A percentile compares a stretch with the other conserved stretches of the same genome.
Conservation (phyloP, 2,888 invertebrate genomes). For the Sericinus montela region DNA sequence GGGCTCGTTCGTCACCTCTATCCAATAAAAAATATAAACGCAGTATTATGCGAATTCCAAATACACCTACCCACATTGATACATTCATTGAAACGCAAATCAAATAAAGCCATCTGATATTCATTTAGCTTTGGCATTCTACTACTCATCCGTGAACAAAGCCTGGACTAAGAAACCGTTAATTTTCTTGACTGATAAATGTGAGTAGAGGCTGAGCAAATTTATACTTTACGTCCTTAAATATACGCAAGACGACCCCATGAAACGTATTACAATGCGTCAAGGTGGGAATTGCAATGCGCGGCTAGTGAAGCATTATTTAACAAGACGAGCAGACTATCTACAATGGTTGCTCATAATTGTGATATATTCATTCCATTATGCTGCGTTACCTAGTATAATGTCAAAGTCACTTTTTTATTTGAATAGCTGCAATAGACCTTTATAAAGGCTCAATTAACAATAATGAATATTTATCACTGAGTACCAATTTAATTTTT, state of each 20-base stretch:
- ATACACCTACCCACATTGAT: not conserved
- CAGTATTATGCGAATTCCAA: too few species aligned
- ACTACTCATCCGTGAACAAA: slow-evolving; percentile 10
- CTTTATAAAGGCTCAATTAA: slow-evolving; percentile 12
- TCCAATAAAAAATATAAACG: not conserved
- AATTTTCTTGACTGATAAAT: slow-evolving; percentile 5
- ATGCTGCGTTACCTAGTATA: slow-evolving; percentile 6
- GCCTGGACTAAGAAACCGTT: slow-evolving; percentile 8
- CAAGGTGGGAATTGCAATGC: slow-evolving; percentile 8
- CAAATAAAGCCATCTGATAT: slow-evolving; percentile 7
- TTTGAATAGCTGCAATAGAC: slow-evolving; percentile 2
- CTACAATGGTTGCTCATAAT: slow-evolving; percentile 18
- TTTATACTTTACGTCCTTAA: slow-evolving; percentile 2
- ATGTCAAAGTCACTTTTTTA: slow-evolving; percentile 11
- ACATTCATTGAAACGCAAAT: not conserved
- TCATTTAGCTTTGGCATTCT: slow-evolving; percentile 7
- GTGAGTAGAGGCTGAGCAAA: not conserved
- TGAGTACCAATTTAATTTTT: too few species aligned
- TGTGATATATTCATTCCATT: slow-evolving; percentile 19
- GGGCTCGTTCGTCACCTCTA: too few species aligned
- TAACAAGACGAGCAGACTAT: slow-evolving; percentile 17
- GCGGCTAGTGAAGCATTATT: not conserved
- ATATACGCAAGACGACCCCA: not conserved
- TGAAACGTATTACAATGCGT: slow-evolving; percentile 1
- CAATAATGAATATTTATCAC: slow-evolving; percentile 15